Conservation (phyloP, 2,888 invertebrate species). For the Digitonthophagus gazella region DNA sequence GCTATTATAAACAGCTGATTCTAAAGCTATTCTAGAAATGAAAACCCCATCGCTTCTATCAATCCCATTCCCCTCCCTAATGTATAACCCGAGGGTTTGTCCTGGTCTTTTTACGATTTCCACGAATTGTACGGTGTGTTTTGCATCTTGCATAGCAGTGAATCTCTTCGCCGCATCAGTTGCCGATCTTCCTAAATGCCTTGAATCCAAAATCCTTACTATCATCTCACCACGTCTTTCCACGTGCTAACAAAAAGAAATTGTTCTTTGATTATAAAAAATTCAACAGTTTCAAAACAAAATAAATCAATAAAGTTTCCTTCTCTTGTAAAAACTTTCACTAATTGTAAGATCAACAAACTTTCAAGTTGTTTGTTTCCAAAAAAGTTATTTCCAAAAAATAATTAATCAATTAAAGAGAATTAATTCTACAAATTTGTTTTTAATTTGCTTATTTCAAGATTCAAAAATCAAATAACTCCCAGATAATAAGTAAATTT, state of each 20-base stretch:
- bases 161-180: conserved; percentile 86
- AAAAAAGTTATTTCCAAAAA: too few relatives aligned
- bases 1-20: conserved; percentile 95
- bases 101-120: conserved; percentile 99
- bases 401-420: too few relatives aligned
- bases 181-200: conserved; percentile 84
- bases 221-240: conserved; percentile 94
- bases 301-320: too few relatives aligned
- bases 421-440: too few relatives aligned
- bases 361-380: too few relatives aligned
- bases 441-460: too few relatives aligned
- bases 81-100: conserved; percentile 96
- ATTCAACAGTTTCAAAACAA: too few relatives aligned
- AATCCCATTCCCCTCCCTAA: conserved; percentile 98
- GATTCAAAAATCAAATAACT: too few relatives aligned
- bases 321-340: too few relatives aligned
- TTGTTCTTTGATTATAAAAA: not conserved
- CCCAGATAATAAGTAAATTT: too few relatives aligned
- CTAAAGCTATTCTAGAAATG: conserved; percentile 93
- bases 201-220: conserved; percentile 83
- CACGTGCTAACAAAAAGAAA: conserved; percentile 55
- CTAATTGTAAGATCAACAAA: too few relatives aligned
- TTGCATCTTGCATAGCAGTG: conserved; percentile 70
- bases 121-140: conserved; percentile 77
- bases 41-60: conserved; percentile 95